Percentiles rank a stretch among this genome's conserved stretches.
Evolutionary conservation across 2,888 invertebrate species (phyloP).

Genomic region (Phytoseiulus persimilis): DNA sequence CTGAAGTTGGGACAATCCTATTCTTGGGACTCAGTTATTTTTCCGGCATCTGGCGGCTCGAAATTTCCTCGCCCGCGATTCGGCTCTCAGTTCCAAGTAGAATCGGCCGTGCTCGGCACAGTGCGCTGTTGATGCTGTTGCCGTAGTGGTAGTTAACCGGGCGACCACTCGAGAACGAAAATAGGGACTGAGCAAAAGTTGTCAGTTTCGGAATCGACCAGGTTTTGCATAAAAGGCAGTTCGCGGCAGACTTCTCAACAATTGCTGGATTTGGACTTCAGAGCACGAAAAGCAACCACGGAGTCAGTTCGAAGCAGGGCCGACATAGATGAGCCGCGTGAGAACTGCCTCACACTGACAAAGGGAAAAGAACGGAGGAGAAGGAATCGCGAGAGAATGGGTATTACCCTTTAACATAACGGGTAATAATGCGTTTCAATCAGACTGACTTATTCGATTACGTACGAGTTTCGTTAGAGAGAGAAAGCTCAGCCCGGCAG

Average conservation of each 20-base stretch:
- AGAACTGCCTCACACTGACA: too few relatives aligned
- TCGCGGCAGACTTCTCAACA: background rate
- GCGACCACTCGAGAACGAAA: background rate
- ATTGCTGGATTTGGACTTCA: background rate
- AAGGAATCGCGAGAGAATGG: too few relatives aligned
- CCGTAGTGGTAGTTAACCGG: background rate
- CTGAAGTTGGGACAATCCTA: too few relatives aligned
- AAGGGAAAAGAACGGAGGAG: too few relatives aligned
- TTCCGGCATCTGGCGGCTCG: too few relatives aligned
- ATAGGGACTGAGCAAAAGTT: background rate
- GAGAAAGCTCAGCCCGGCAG: too few relatives aligned
- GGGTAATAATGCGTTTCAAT: too few relatives aligned
- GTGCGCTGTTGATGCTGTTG: background rate
- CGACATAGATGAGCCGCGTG: too few relatives aligned
- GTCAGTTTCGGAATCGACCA: background rate
- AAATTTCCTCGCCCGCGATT: background rate
- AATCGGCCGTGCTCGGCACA: background rate
- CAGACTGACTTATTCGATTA: too few relatives aligned
- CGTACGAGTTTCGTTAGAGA: too few relatives aligned
- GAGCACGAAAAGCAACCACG: background rate
- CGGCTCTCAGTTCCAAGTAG: background rate
- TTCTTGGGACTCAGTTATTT: too few relatives aligned
- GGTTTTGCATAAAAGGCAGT: background rate
- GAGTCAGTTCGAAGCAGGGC: background rate
- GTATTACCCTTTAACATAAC: too few relatives aligned